A percentile compares a stretch with the other conserved stretches of the same genome.
phyloP scores from a whole-genome alignment of 2,113 vertebrate species.

The Psophia crepitans region DNA sequence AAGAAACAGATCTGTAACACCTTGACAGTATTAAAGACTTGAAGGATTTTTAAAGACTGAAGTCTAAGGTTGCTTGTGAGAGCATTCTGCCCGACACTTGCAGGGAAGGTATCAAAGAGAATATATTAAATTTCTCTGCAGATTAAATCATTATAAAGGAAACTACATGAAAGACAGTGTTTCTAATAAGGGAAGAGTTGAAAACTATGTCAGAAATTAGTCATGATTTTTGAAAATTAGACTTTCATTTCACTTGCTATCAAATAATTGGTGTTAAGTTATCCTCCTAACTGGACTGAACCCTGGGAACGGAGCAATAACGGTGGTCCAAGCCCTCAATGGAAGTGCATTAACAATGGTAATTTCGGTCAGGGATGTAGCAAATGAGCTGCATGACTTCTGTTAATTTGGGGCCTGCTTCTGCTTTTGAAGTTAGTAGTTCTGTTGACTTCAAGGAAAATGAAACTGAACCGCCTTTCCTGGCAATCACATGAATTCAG shows the following conservation, averaged over 20 bases:
- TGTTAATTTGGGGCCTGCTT: neutral
- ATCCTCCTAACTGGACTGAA: neutral
- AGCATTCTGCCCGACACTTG: neutral
- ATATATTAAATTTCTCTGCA: conserved; percentile 22
- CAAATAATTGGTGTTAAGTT: conserved; percentile 12
- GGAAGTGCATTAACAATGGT: neutral
- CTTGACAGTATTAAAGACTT: neutral
- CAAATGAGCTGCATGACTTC: neutral
- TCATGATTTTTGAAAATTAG: conserved; percentile 16
- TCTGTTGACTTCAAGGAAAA: neutral
- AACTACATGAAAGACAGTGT: conserved; percentile 40
- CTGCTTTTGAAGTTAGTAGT: neutral
- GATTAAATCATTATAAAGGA: conserved; percentile 34
- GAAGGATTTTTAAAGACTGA: neutral
- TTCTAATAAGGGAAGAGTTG: conserved; percentile 9
- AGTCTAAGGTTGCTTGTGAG: neutral
- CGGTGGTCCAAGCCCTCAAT: neutral
- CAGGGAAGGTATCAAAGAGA: conserved; percentile 37
- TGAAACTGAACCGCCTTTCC: neutral
- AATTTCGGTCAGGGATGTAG: neutral
- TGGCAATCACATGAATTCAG: neutral
- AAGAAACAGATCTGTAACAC: neutral
- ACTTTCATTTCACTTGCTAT: conserved; percentile 7
- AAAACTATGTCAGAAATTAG: conserved; percentile 48
- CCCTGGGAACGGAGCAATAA: neutral